Evolutionary conservation across 2,113 vertebrate genomes (phyloP), one percentile per base, ranked within the genome.

Genomic region (Gopherus flavomarginatus): DNA sequence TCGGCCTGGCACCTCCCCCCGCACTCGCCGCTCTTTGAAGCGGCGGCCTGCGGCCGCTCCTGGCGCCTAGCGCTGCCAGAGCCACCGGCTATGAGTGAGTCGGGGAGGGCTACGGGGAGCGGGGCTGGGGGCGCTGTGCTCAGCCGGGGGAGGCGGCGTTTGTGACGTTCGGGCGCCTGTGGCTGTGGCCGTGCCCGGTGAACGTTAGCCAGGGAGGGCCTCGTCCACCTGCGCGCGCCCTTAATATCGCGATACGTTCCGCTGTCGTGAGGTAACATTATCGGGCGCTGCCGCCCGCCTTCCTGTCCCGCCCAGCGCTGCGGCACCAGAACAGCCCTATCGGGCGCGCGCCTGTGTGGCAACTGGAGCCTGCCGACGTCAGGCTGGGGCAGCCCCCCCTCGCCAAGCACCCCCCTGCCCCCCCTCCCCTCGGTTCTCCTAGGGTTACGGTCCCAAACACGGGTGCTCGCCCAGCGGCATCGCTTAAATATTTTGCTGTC

Each of bases 401-500:
- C 22, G 19, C 38, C 81, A 14, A n/a, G 31, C 50, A 21, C 35
- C 54, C 52, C n/a, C n/a, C n/a, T n/a, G n/a, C n/a, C n/a, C 38
- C 12, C 4, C 21, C 35, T 2, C 6, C 27, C 12, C 6, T 53
- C n/a, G 17, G 11, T 12, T 59, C 31, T 31, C 57, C 59, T 17
- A 1, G 31, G 13, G 59, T 31, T 7, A 2, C 27, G 62, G 14
- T 2, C 62, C 62, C 29, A 8, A 35, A 31, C 62, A 4, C 29
- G 29, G 29, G 59, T 1, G 29, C 29, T 62, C 59, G 5, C 31
- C 35, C n/a, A 12, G 59, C 1, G 29, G 52, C 42, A 1, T 0
- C 3, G 52, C 2, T 8, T 1, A 0, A 3, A 11, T 54, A 6
- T 57, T 0, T 12, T 0, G 0, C 38, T 1, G 72, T 1, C 17